Evolutionary conservation across 2,113 vertebrate genomes (phyloP).

Genomic region (Sphyrna mokarran): DNA sequence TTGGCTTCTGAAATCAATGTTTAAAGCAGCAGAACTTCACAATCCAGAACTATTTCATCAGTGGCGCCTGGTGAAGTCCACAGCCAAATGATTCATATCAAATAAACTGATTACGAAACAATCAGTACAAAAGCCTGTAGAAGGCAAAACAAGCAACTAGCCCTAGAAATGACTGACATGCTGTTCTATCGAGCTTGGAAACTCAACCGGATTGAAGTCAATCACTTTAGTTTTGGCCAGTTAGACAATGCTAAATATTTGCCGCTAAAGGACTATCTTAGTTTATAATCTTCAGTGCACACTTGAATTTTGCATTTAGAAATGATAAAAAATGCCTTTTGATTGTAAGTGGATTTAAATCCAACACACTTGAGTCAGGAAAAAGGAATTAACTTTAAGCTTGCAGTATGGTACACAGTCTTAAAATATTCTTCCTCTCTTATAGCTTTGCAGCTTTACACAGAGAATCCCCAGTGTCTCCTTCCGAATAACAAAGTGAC

Average conservation of each 20-base stretch:
- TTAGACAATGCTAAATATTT: background rate
- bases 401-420: background rate
- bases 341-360: background rate
- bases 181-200: background rate
- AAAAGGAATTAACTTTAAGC: background rate
- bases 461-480: conserved; percentile 65
- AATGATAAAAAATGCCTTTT: background rate
- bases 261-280: background rate
- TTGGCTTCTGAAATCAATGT: background rate
- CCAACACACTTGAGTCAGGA: background rate
- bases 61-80: background rate
- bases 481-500: conserved; percentile 73
- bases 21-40: background rate
- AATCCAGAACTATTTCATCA: background rate
- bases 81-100: background rate
- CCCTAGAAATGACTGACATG: background rate
- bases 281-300: background rate
- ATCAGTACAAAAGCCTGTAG: background rate
- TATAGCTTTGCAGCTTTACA: conserved; percentile 78
- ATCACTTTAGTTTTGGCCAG: background rate
- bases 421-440: conserved; percentile 38
- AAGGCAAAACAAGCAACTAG: background rate
- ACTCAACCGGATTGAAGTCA: background rate
- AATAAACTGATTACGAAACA: background rate
- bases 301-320: background rate